Conservation (phyloP, 2,113 vertebrate species). For the Megalops atlanticus region DNA sequence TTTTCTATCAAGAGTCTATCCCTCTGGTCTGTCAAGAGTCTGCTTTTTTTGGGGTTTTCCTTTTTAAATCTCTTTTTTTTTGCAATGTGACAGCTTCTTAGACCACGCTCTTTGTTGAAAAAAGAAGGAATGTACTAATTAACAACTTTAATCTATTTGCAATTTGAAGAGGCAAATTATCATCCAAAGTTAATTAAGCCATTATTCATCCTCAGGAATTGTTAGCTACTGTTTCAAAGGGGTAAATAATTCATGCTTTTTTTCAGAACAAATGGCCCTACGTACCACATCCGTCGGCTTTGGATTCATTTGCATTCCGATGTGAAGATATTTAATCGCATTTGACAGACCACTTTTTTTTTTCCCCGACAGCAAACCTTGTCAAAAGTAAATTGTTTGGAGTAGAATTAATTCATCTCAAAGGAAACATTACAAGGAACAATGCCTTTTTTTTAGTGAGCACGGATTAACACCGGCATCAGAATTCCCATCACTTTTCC, state of each 20-base stretch:
- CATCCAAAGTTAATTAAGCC: conserved; percentile 40
- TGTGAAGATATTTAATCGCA: conserved; percentile 33
- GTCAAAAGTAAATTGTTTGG: conserved; percentile 41
- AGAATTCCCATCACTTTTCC: conserved; percentile 25
- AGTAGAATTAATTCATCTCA: conserved; percentile 37
- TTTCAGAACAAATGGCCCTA: conserved; percentile 33
- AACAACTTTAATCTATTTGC: conserved; percentile 40
- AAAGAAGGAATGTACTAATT: conserved; percentile 30
- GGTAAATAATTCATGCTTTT: conserved; percentile 40
- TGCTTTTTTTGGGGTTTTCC: neutral
- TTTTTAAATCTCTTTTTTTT: conserved; percentile 9
- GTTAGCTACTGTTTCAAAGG: conserved; percentile 34
- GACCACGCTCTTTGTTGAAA: conserved; percentile 21
- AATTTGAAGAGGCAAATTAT: conserved; percentile 39
- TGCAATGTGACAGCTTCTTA: conserved; percentile 20
- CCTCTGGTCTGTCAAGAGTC: neutral
- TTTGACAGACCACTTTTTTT: conserved; percentile 34
- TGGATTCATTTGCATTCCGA: conserved; percentile 35
- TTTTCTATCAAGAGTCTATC: neutral
- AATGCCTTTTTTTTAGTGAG: conserved; percentile 28
- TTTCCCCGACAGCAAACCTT: conserved; percentile 17
- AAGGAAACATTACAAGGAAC: conserved; percentile 32
- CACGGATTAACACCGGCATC: conserved; percentile 31
- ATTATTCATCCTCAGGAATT: conserved; percentile 37
- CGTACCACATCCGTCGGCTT: conserved; percentile 26